Evolutionary conservation across 2,888 invertebrate species (phyloP).

Genomic region (Leptinotarsa rubiginosa): DNA sequence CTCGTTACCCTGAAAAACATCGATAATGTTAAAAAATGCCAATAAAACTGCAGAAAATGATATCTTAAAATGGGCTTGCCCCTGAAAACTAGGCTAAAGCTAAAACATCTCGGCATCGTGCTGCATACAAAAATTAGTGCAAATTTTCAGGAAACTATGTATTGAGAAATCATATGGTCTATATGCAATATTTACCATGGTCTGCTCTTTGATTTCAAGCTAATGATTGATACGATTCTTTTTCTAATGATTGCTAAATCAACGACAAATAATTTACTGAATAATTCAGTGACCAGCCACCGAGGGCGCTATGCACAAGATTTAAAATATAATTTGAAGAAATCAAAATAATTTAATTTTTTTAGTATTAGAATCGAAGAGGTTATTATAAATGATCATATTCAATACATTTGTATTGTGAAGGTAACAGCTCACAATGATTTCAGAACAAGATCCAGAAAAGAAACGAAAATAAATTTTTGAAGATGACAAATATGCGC

Average conservation of each 20-base stretch:
- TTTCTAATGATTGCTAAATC: constrained; percentile 54
- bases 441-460: background rate
- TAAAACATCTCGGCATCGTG: constrained; percentile 28
- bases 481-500: background rate
- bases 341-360: background rate
- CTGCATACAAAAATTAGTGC: constrained; percentile 26
- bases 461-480: background rate
- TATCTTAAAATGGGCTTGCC: constrained; percentile 63
- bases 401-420: too few relatives aligned
- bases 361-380: too few relatives aligned
- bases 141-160: constrained; percentile 3
- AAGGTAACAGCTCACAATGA: background rate
- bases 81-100: constrained; percentile 61
- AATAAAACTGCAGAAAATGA: constrained; percentile 31
- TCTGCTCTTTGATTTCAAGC: constrained; percentile 51
- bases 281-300: constrained; percentile 33
- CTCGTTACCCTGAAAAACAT: constrained; percentile 88
- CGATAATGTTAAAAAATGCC: constrained; percentile 32
- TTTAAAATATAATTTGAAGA: background rate
- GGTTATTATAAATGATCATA: too few relatives aligned
- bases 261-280: constrained; percentile 51
- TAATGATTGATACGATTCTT: constrained; percentile 55
- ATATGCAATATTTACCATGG: constrained; percentile 57
- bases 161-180: background rate
- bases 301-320: constrained; percentile 31